Conservation (phyloP, 2,888 invertebrate genomes). For the Brachycybe producta region DNA sequence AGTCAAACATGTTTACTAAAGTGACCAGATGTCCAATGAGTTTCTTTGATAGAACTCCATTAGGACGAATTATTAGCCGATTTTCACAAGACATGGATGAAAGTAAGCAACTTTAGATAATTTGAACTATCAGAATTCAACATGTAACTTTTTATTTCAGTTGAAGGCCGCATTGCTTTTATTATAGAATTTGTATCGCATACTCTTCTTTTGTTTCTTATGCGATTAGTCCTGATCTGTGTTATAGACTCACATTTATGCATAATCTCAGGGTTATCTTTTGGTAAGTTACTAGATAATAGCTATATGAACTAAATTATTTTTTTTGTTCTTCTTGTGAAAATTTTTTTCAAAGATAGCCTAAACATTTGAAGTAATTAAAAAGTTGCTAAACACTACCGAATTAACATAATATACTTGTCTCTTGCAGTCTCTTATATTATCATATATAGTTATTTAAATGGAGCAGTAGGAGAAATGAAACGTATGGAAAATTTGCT, state of each 20-base stretch:
- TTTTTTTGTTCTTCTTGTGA: too few species aligned
- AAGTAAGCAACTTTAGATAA: too few species aligned
- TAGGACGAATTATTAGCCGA: constrained; percentile 36
- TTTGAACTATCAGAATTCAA: too few species aligned
- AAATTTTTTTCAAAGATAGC: too few species aligned
- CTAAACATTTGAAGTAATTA: too few species aligned
- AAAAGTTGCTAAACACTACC: too few species aligned
- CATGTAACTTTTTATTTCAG: too few species aligned
- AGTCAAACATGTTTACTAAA: constrained; percentile 15
- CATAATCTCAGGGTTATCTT: too few species aligned
- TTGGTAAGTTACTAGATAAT: too few species aligned
- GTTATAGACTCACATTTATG: too few species aligned
- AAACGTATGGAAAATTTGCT: constrained; percentile 39
- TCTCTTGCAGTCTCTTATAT: constrained; percentile 13
- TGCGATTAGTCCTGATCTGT: constrained; percentile 73
- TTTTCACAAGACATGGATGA: constrained; percentile 40
- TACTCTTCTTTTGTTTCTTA: constrained; percentile 51
- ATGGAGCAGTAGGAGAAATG: constrained; percentile 30
- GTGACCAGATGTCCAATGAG: constrained; percentile 23
- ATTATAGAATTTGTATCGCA: constrained; percentile 40
- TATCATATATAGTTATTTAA: constrained; percentile 20
- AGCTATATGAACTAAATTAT: too few species aligned
- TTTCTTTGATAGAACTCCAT: constrained; percentile 38
- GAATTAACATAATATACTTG: too few species aligned
- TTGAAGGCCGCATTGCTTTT: constrained; percentile 40